Evolutionary conservation across 2,797 vertebrate species (phyloP).

Genomic region (Gallirallus australis): DNA sequence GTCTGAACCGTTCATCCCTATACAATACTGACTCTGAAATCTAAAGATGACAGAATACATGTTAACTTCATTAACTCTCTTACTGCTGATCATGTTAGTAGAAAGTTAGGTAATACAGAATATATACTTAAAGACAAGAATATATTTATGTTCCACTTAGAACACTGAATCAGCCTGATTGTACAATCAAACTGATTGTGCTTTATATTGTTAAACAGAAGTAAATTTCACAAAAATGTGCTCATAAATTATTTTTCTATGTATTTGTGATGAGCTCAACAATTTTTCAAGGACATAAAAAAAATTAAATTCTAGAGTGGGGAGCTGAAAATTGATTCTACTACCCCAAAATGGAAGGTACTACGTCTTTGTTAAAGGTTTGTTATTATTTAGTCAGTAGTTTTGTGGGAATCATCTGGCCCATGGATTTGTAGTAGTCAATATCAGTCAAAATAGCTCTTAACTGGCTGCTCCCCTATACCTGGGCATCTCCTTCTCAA

Average conservation of each 20-base stretch:
- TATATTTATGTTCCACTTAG: not conserved
- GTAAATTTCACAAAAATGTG: not conserved
- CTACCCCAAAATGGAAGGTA: not conserved
- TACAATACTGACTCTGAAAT: not conserved
- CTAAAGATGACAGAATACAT: not conserved
- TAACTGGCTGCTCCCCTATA: fast-evolving
- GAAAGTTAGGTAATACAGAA: not conserved
- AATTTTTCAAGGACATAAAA: not conserved
- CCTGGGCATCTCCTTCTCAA: not conserved
- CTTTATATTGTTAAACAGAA: not conserved
- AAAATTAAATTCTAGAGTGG: not conserved
- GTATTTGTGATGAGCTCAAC: not conserved
- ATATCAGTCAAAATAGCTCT: not conserved
- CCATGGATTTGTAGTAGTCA: not conserved
- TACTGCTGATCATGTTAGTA: not conserved
- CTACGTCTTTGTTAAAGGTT: not conserved
- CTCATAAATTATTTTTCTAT: not conserved
- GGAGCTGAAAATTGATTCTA: not conserved
- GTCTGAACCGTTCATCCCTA: not conserved
- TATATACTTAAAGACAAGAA: not conserved
- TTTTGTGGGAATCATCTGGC: not conserved
- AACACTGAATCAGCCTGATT: not conserved
- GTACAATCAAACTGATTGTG: not conserved
- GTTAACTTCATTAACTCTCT: not conserved
- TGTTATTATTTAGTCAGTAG: not conserved